phyloP scores from a whole-genome alignment of 2,113 vertebrate genomes.

The Zapus hudsonius region DNA sequence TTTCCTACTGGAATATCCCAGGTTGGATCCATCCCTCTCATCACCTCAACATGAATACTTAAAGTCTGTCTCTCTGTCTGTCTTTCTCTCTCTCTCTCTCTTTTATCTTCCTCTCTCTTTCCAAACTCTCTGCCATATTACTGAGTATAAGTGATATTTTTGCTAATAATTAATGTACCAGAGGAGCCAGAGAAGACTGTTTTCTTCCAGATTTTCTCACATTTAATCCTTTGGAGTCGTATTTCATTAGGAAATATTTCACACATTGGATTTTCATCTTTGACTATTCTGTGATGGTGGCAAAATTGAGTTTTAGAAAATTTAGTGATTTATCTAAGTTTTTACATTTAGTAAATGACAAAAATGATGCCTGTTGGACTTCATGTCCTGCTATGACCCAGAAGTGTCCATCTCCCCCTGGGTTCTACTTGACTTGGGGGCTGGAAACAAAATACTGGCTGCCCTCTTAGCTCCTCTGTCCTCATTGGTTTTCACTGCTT shows the following conservation, averaged over 20 bases:
- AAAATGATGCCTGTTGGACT: not conserved
- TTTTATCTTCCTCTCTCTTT: no score
- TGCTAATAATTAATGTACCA: not conserved
- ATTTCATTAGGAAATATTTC: not conserved
- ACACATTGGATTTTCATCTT: not conserved
- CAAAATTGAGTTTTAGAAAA: not conserved
- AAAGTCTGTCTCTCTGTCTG: no score
- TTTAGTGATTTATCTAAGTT: not conserved
- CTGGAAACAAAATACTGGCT: no score
- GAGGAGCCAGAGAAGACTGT: not conserved
- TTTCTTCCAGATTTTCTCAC: not conserved
- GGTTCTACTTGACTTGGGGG: no score
- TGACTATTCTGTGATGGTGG: not conserved
- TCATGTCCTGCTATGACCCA: not conserved
- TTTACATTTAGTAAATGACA: not conserved
- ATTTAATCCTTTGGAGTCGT: not conserved
- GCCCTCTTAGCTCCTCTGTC: no score
- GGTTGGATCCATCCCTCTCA: accelerated
- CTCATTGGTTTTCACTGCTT: no score
- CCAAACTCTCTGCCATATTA: not conserved
- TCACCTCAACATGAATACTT: no score
- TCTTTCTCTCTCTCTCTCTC: no score
- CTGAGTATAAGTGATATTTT: not conserved
- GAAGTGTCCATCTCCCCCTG: no score
- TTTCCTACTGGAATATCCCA: not conserved